Evolutionary conservation across 1,140 invertebrate species (phyloP), one percentile per base, ranked within the genome.

Genomic region (Caenorhabditis briggsae): DNA sequence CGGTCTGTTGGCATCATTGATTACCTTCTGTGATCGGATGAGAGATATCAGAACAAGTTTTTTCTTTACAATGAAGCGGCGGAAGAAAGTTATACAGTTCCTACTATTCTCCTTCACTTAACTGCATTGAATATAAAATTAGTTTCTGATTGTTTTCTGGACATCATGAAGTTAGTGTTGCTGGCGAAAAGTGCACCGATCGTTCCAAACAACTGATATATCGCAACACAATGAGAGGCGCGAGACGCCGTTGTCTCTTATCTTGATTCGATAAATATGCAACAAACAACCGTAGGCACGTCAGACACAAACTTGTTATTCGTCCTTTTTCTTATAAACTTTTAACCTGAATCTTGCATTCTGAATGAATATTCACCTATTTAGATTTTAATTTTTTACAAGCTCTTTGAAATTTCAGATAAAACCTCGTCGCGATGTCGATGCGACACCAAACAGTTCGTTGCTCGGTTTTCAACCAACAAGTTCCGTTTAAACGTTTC

Each of bases 251-350:
- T 50, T 46, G 12, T 74, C 18, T 78, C 70, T 78, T 78, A 78
- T 78, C 70, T 78, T 78, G 43, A 78, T 78, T 78, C 46, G 70
- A 78, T 78, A 78, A 70, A 70, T 78, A 78, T 78, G 70, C 43
- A 78, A 78, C 70, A 78, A 78, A 78, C 46, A 78, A 41, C 25
- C 46, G 46, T 46, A 78, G 70, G 46, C 70, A 53, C 46, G 70
- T 14, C 70, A 53, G 59, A 23, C 59, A 14, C 56, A 9, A 33
- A 78, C 70, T 78, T 78, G 70, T 78, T 78, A 78, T 78, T 78
- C 23, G 12, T 70, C 64, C 33, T 70, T 78, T 78, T 78, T 33
- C 33, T 33, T 33, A 33, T 33, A 33, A 33, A 33, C 14, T 41
- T 7, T 23, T 46, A n/a, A 50, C 7, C 50, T 78, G 48, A 18